A percentile compares a stretch with the other conserved stretches of the same genome.
These are phyloP conservation scores for Anguilla megastoma DNA, from an alignment of 2,797 vertebrate genomes.

Conservation along the genomic window DNA sequence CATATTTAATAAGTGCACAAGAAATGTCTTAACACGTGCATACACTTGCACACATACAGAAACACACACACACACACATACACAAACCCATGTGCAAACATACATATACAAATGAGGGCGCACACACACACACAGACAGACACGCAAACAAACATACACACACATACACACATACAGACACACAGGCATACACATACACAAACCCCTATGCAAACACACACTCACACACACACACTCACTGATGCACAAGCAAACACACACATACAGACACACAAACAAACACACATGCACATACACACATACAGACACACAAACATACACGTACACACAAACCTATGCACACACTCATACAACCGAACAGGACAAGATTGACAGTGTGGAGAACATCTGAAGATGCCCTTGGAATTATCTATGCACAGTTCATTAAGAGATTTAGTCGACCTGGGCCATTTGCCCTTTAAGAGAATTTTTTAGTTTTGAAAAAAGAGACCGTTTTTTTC, in stretches of 20 bases:
- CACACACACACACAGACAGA: not conserved
- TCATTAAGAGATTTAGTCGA: conserved; percentile 56
- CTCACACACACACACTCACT: not conserved
- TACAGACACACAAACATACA: not conserved
- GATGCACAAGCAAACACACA: not conserved
- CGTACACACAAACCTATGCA: not conserved
- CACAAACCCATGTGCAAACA: not conserved
- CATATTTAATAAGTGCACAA: not conserved
- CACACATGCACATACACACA: not conserved
- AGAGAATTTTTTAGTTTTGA: conserved; percentile 49
- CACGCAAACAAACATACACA: not conserved
- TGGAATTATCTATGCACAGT: conserved; percentile 50
- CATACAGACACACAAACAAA: not conserved
- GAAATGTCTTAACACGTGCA: not conserved
- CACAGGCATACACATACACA: not conserved
- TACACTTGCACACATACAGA: not conserved
- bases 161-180: not conserved
- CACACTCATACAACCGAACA: not conserved
- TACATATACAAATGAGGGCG: not conserved
- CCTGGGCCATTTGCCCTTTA: conserved; percentile 66
- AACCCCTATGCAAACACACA: not conserved
- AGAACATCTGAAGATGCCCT: conserved; percentile 42
- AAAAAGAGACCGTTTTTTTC: conserved; percentile 42
- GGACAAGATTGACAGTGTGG: not conserved
- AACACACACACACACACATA: not conserved